Evolutionary conservation across 2,113 vertebrate genomes (phyloP), one percentile per base, ranked within the genome.

Genomic region (Hepsetus odoe): DNA sequence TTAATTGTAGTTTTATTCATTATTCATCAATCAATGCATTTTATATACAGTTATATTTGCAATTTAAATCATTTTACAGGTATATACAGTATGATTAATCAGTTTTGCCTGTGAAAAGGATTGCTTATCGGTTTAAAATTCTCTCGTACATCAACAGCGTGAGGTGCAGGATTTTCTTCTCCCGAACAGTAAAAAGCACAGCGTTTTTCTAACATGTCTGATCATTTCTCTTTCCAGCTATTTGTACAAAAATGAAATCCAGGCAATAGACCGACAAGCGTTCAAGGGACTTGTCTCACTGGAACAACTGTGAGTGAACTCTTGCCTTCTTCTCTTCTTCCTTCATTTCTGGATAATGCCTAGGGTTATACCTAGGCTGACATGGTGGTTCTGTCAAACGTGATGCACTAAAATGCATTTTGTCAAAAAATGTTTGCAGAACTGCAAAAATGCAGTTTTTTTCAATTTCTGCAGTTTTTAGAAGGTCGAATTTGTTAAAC

Each of bases 191-290:
- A 84, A 78, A 82, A 80, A 85, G 82, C 88, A 80, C 65, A 79
- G 87, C 91, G 86, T 89, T 91, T 91, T 94, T 35, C 95, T 97
- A 97, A 98, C 91, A 88, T 91, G 88, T 88, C 91, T 93, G 92
- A 94, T 91, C 95, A 90, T 98, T 94, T 97, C 95, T 97, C 93
- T 91, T 96, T 97, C 91, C 96, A 99, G 97, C 94, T 99, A 99
- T 96, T 95, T 99, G 95, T 99, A 99, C 98, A 99, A 99, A 96
- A 99, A 99, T 96, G 97, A 99, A 96, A 99, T 99, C 96, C 96
- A 98, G 93, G 92, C 98, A 93, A 95, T 99, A 95, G 97, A 98
- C 97, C 96, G 96, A 94, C 95, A 99, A 92, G 97, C 98, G 87
- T 99, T 99, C 97, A 97, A 96, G 94, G 98, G 98, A 92, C 98